Evolutionary conservation across 1,140 invertebrate genomes (phyloP).

Genomic region (Apis dorsata): DNA sequence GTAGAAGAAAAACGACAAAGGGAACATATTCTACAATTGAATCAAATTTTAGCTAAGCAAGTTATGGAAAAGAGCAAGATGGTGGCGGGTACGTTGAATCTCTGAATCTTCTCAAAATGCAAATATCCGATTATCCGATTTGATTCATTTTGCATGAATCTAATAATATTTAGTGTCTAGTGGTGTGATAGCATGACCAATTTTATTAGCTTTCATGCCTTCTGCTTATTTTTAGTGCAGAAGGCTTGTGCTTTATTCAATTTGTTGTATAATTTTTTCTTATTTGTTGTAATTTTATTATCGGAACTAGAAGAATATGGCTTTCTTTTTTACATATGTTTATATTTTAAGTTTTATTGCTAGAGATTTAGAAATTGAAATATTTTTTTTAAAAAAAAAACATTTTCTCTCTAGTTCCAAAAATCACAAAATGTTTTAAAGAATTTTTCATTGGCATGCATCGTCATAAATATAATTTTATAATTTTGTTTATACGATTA

Average conservation of each 20-base stretch:
- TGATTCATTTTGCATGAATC: slow-evolving; percentile 62
- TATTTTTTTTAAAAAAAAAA: not conserved
- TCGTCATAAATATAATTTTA: slow-evolving; percentile 17
- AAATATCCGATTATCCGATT: not conserved
- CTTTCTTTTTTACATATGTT: no score
- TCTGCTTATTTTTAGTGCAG: slow-evolving; percentile 6
- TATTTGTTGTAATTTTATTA: not conserved
- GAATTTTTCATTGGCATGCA: slow-evolving; percentile 39
- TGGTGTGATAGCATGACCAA: slow-evolving; percentile 51
- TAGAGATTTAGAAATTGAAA: not conserved
- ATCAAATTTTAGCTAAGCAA: slow-evolving; percentile 95
- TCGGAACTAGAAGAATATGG: not conserved
- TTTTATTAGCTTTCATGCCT: slow-evolving; percentile 20
- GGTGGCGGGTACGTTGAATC: slow-evolving; percentile 88
- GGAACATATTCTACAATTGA: slow-evolving; percentile 92
- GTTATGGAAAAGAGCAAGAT: slow-evolving; percentile 96
- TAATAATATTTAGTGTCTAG: slow-evolving; percentile 51
- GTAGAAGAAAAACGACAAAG: slow-evolving; percentile 91
- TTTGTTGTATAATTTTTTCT: not conserved
- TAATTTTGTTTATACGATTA: slow-evolving; percentile 7
- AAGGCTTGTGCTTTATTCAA: slow-evolving; percentile 18
- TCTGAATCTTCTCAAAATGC: not conserved
- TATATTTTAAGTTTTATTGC: no score
- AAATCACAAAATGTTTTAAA: not conserved
- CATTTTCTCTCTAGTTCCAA: not conserved